Evolutionary conservation across 2,797 vertebrate species (phyloP), one percentile per base, ranked within the genome.

Genomic region (Hydrocynus forskahlii): DNA sequence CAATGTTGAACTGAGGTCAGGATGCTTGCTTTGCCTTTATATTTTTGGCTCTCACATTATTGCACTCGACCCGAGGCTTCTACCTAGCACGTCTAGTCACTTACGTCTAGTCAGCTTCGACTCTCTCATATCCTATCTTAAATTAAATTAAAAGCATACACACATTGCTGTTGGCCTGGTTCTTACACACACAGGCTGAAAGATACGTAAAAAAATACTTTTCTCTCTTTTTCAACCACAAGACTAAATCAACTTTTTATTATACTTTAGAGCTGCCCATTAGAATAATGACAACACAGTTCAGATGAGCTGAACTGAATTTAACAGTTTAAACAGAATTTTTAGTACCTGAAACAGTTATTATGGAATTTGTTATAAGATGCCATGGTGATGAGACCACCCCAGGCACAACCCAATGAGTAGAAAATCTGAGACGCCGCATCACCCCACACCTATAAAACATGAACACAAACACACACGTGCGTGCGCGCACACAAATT

Each of bases 331-430:
- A 19, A 67, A 17, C 10, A 10, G 21, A 5, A 21, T 1, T 19
- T 57, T 35, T 14, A 64, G 72, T 87, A 99, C 98, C 97, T 96
- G 92, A 96, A 99, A 84, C 98, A 99, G 91, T 99, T 99, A 92
- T 99, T 99, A 93, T 99, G 96, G 89, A 99, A 99, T 88, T 99
- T 99, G 93, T 98, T 99, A 87, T 99, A 99, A 72, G 98, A 99
- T 0, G 98, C 98, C 98, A 99, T 99, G 60, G 98, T 99, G 87
- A 99, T 98, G 76, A 99, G 97, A 2, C 98, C 97, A 0, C 98
- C 98, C 98, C 98, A 99, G 2, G 98, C 98, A 40, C 98, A 99
- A 85, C 98, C 98, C 89, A 99, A 91, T 0, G 98, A 99, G 89
- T 99, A 99, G 92, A 99, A 99, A 91, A 99, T 99, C 94, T 99